phyloP scores from a whole-genome alignment of 2,888 invertebrate species.

The Dorcus hopei region DNA sequence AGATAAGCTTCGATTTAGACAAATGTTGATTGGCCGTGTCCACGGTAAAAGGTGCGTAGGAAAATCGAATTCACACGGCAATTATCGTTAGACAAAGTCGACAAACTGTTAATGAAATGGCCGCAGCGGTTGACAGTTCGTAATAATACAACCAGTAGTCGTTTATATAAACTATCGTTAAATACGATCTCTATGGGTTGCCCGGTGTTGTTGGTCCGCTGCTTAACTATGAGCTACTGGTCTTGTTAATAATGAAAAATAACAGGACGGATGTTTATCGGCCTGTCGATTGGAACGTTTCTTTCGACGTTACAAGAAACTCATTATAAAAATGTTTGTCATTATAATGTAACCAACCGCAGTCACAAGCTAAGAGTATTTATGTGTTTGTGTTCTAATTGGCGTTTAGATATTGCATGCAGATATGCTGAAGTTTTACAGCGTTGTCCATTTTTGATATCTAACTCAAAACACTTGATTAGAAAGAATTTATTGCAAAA shows the following conservation, averaged over 20 bases:
- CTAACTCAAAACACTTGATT: neutral
- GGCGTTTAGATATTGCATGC: no score
- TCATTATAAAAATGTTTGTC: constrained; percentile 15
- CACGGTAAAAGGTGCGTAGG: no score
- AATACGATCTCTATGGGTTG: constrained; percentile 2
- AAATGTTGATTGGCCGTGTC: no score
- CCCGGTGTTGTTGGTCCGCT: neutral
- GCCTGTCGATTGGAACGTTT: constrained; percentile 1
- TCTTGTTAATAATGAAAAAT: constrained; percentile 16
- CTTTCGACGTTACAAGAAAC: constrained; percentile 8
- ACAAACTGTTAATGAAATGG: constrained; percentile 1
- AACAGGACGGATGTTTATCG: constrained; percentile 1
- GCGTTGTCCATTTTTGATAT: no score
- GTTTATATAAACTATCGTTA: constrained; percentile 1
- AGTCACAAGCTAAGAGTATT: no score
- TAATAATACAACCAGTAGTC: constrained; percentile 2
- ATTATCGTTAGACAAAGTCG: neutral
- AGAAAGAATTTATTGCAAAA: neutral
- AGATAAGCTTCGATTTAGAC: no score
- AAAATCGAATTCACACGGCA: neutral
- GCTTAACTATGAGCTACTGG: constrained; percentile 6
- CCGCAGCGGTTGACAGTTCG: constrained; percentile 1
- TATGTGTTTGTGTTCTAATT: no score
- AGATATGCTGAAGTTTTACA: no score
- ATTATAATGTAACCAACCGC: neutral